Conservation (phyloP, 2,888 invertebrate genomes). For the Ischnura elegans region DNA sequence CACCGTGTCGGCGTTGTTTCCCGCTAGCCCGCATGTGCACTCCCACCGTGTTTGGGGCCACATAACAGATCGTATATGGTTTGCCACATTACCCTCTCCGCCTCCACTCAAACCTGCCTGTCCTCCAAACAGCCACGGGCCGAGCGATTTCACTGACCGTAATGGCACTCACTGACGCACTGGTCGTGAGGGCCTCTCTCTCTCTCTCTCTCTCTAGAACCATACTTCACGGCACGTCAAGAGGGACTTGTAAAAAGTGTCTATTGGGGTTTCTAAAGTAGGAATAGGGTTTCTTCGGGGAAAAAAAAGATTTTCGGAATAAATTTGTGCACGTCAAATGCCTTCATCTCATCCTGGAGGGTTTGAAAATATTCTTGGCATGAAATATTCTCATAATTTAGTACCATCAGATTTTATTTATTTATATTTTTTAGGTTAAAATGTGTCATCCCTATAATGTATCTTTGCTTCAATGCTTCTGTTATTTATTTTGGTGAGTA, state of each 20-base stretch:
- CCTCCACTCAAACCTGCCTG: background rate
- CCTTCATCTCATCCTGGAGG: too few relatives aligned
- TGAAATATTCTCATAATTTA: too few relatives aligned
- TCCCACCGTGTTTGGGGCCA: background rate
- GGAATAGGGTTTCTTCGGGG: background rate
- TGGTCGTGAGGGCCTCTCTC: background rate
- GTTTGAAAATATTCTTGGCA: too few relatives aligned
- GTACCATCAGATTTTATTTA: too few relatives aligned
- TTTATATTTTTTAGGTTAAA: too few relatives aligned
- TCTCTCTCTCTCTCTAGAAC: background rate
- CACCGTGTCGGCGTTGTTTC: background rate
- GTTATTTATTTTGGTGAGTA: too few relatives aligned
- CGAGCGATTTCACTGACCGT: background rate
- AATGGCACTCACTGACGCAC: too few relatives aligned
- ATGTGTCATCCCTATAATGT: too few relatives aligned
- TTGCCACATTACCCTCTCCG: background rate
- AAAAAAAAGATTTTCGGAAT: background rate
- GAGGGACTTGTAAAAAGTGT: background rate
- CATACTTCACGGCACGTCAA: slow-evolving; percentile 18
- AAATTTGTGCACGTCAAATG: background rate
- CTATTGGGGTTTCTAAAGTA: background rate
- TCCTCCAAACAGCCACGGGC: background rate
- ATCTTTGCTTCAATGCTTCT: too few relatives aligned
- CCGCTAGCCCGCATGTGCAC: background rate
- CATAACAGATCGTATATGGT: background rate